A percentile compares a stretch with the other conserved stretches of the same genome.
Evolutionary conservation across 2,113 vertebrate species (phyloP).

Genomic region (Nyctereutes procyonoides): DNA sequence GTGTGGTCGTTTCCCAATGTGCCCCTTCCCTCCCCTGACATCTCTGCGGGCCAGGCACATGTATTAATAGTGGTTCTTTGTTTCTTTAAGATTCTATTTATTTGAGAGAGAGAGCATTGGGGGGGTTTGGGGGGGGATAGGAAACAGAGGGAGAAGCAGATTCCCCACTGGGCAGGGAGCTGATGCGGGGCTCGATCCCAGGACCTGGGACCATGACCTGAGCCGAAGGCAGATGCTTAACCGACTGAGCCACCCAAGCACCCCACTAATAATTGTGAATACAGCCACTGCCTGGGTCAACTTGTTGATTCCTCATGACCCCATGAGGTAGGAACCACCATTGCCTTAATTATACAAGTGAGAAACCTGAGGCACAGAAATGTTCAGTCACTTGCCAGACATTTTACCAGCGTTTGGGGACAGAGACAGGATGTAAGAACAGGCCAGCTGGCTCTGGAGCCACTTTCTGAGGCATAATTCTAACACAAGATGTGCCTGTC

Average conservation of each 20-base stretch:
- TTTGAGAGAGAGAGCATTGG: too few relatives aligned
- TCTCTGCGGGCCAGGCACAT: fast-evolving
- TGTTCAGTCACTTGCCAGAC: not conserved
- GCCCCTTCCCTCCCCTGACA: fast-evolving
- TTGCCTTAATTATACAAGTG: not conserved
- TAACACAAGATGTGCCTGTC: fast-evolving
- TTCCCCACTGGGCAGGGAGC: too few relatives aligned
- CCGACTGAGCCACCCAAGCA: too few relatives aligned
- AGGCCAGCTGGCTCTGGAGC: not conserved
- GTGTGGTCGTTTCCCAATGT: fast-evolving
- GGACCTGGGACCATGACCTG: too few relatives aligned
- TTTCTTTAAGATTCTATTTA: too few relatives aligned
- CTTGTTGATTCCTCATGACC: not conserved
- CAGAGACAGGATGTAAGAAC: not conserved
- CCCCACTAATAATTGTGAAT: not conserved
- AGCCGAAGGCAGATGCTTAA: too few relatives aligned
- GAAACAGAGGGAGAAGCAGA: too few relatives aligned
- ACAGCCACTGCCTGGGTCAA: too few relatives aligned
- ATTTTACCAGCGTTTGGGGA: not conserved
- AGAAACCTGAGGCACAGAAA: not conserved
- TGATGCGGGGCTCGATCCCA: too few relatives aligned
- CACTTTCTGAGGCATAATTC: fast-evolving
- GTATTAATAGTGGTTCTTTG: too few relatives aligned
- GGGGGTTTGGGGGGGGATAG: too few relatives aligned
- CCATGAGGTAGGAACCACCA: not conserved